Evolutionary conservation across 1,140 invertebrate genomes (phyloP).

Genomic region (Drosophila melanogaster): DNA sequence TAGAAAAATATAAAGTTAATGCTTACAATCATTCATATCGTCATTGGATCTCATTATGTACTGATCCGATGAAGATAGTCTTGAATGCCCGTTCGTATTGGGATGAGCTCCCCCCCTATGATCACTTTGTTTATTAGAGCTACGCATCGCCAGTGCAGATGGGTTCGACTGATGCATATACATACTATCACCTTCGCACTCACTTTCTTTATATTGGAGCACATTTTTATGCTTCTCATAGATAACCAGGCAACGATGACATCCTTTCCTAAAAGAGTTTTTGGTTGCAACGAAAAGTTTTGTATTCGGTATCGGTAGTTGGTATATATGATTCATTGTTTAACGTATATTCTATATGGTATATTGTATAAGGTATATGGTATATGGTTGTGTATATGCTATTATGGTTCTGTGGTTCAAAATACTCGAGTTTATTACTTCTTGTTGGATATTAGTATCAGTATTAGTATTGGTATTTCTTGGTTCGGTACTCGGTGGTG

Average conservation of each 20-base stretch:
- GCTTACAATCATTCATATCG: constrained; percentile 85
- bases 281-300: constrained; percentile 78
- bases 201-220: constrained; percentile 98
- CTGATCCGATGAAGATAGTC: constrained; percentile 85
- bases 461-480: constrained; percentile 6
- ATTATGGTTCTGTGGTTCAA: constrained; percentile 27
- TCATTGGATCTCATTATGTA: constrained; percentile 85
- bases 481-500: constrained; percentile 26
- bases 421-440: constrained; percentile 20
- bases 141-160: constrained; percentile 85
- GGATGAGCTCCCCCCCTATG: constrained; percentile 85
- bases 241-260: constrained; percentile 95
- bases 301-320: constrained; percentile 58
- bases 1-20: constrained; percentile 82
- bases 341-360: constrained; percentile 7
- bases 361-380: constrained; percentile 23
- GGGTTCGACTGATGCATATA: constrained; percentile 85
- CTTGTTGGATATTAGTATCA: constrained; percentile 1
- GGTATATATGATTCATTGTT: constrained; percentile 5
- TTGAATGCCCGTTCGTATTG: constrained; percentile 85
- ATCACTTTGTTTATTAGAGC: constrained; percentile 84
- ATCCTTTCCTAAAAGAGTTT: constrained; percentile 85
- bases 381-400: constrained; percentile 10
- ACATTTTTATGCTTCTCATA: constrained; percentile 96
- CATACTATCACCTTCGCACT: constrained; percentile 87